These are phyloP conservation scores for Ditula angustiorana DNA, from an alignment of 2,888 invertebrate genomes.

Conservation along the genomic window DNA sequence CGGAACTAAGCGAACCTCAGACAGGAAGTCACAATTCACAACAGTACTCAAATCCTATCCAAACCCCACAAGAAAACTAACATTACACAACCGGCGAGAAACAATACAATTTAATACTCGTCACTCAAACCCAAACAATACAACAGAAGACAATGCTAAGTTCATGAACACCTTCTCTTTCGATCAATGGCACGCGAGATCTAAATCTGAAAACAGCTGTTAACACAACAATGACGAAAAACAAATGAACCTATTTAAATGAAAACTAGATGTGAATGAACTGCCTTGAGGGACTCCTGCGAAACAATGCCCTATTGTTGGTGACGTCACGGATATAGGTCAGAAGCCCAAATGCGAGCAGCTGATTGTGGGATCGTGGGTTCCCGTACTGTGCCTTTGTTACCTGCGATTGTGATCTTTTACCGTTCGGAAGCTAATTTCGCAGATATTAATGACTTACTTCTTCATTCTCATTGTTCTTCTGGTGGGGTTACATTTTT, in stretches of 20 bases:
- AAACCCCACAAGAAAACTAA: background rate
- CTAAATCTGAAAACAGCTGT: constrained; percentile 80
- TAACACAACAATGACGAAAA: constrained; percentile 74
- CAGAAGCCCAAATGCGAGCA: constrained; percentile 81
- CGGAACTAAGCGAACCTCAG: too few relatives aligned
- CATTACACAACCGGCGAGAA: constrained; percentile 58
- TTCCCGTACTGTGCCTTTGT: constrained; percentile 53
- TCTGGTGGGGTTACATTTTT: background rate
- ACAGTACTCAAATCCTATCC: constrained; percentile 5
- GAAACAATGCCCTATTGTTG: constrained; percentile 84
- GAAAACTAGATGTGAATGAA: constrained; percentile 81
- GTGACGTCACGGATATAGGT: constrained; percentile 84
- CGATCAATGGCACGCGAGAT: constrained; percentile 71
- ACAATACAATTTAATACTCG: constrained; percentile 70
- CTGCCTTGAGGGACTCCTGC: constrained; percentile 81
- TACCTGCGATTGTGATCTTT: constrained; percentile 46
- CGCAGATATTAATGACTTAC: constrained; percentile 9
- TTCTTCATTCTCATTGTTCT: constrained; percentile 5
- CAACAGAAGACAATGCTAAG: constrained; percentile 66
- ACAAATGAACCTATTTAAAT: constrained; percentile 79
- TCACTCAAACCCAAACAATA: constrained; percentile 58
- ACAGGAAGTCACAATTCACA: background rate
- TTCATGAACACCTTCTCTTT: constrained; percentile 73
- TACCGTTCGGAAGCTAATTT: constrained; percentile 10
- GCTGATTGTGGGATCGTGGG: constrained; percentile 75